Evolutionary conservation across 2,113 vertebrate genomes (phyloP), one percentile per base, ranked within the genome.

Genomic region (Apus apus): DNA sequence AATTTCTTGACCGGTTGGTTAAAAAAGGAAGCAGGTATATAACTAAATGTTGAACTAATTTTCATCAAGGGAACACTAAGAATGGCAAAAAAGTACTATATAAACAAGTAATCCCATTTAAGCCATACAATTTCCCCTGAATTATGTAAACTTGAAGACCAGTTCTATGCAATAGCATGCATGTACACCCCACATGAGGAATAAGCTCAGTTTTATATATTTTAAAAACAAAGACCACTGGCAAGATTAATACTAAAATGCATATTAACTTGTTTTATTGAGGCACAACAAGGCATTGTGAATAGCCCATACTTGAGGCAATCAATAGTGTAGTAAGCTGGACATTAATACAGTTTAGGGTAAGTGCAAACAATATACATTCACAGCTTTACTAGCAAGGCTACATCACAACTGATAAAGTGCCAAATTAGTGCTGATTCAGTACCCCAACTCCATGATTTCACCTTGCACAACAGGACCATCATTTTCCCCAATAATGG

Each of bases 221-320:
- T 84, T 82, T 65, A 6, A 32, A 85, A 90, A 94, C 84, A 83
- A 91, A 97, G 70, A 96, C 60, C 54, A 96, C 68, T 4, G 36
- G 79, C 85, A 94, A 96, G 90, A 96, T 94, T 75, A 96, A 96
- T 94, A 98, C 96, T 96, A 98, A 96, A 98, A 97, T 98, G 98
- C 97, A 96, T 96, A 96, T 97, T 98, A 98, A 94, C 92, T 96
- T 96, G 91, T 98, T 98, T 99, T 99, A 99, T 99, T 99, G 96
- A 98, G 98, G 98, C 98, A 99, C 98, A 98, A 98, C 96, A 98
- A 98, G 97, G 98, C 97, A 98, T 98, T 96, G 91, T 98, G 95
- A 97, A 97, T 97, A 97, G 97, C 97, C 98, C 96, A 95, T 96
- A 97, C 84, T 96, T 85, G 96, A 98, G 97, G 98, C 98, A 97